A percentile compares a stretch with the other conserved stretches of the same genome.
These are phyloP conservation scores for Petrocephalus microphthalmus DNA, from an alignment of 2,113 vertebrate genomes.

Conservation along the genomic window DNA sequence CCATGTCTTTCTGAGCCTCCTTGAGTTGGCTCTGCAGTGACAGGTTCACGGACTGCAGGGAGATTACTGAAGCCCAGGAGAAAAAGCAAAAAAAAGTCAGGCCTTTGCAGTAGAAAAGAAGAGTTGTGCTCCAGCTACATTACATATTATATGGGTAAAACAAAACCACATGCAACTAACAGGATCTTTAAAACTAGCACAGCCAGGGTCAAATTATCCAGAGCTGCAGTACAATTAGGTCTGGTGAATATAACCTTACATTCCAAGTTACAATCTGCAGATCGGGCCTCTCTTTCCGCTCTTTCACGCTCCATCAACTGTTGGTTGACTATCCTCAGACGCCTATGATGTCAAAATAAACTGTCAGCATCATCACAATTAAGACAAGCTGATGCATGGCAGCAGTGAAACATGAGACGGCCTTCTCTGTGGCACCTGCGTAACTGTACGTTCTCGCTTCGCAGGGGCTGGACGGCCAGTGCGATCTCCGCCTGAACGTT, in stretches of 20 bases:
- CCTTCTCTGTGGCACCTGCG: constrained; percentile 58
- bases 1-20: constrained; percentile 58
- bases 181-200: not conserved
- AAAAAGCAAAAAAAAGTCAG: not conserved
- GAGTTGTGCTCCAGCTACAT: not conserved
- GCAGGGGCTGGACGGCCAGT: constrained; percentile 63
- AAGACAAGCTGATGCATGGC: not conserved
- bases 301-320: constrained; percentile 65
- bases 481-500: constrained; percentile 66
- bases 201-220: not conserved
- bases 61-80: constrained; percentile 51
- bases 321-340: constrained; percentile 69
- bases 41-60: constrained; percentile 66
- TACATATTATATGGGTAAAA: not conserved
- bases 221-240: not conserved
- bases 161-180: not conserved
- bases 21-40: constrained; percentile 69
- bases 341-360: constrained; percentile 49
- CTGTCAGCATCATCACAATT: not conserved
- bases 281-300: constrained; percentile 47
- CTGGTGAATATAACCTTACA: constrained; percentile 50
- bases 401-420: not conserved
- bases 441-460: constrained; percentile 72
- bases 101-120: not conserved
- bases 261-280: constrained; percentile 57